Conservation (phyloP, 2,888 invertebrate genomes). For the Suillia variegata region DNA sequence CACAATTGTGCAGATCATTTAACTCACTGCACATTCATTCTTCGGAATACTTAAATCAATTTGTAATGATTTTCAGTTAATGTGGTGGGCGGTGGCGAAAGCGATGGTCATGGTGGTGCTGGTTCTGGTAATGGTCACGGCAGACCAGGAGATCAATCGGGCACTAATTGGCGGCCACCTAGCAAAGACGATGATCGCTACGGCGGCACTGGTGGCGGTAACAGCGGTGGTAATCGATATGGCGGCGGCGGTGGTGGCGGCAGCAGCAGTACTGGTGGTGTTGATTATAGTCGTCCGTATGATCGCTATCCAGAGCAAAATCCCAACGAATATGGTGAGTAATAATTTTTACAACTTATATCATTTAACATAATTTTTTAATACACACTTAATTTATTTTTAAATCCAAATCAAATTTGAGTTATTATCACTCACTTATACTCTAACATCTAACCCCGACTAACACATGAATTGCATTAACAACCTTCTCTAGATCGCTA, state of each 20-base stretch:
- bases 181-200: conserved; percentile 65
- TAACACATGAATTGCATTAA: conserved; percentile 36
- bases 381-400: no score
- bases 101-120: conserved; percentile 46
- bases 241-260: conserved; percentile 55
- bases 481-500: conserved; percentile 31
- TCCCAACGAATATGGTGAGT: conserved; percentile 51
- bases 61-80: conserved; percentile 49
- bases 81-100: conserved; percentile 57
- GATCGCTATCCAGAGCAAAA: conserved; percentile 51
- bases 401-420: background rate
- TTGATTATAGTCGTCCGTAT: no score
- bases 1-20: conserved; percentile 14
- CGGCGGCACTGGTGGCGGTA: no score
- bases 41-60: conserved; percentile 8
- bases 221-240: conserved; percentile 49
- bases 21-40: no score
- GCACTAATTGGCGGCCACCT: conserved; percentile 56
- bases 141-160: conserved; percentile 53
- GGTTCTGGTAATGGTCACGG: conserved; percentile 44
- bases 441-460: conserved; percentile 53
- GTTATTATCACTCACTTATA: conserved; percentile 28
- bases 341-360: background rate
- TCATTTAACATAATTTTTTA: no score
- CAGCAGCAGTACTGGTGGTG: conserved; percentile 49